A percentile compares a stretch with the other conserved stretches of the same genome.
phyloP scores from a whole-genome alignment of 2,797 vertebrate genomes.

The Vespertilio murinus region DNA sequence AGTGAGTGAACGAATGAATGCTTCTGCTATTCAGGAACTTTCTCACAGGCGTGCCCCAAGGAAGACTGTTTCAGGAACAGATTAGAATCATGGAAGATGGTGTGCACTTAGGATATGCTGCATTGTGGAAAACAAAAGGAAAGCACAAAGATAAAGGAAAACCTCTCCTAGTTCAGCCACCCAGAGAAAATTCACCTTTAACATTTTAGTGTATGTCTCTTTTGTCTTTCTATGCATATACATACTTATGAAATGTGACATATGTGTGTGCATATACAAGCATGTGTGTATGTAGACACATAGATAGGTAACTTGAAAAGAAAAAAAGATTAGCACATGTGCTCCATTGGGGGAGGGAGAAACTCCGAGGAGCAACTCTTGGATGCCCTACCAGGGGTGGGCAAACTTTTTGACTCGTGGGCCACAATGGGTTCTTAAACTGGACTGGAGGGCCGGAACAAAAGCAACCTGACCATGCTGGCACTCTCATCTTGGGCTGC shows the following conservation, averaged over 20 bases:
- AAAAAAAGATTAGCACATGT: not conserved
- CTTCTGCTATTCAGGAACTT: not conserved
- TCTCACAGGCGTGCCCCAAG: not conserved
- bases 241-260: not conserved
- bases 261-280: not conserved
- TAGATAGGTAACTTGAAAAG: not conserved
- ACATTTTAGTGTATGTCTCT: not conserved
- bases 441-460: too few species aligned
- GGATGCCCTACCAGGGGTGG: too few species aligned
- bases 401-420: too few species aligned
- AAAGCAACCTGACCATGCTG: too few species aligned
- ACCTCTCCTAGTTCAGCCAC: not conserved
- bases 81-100: not conserved
- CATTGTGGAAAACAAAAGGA: conserved; percentile 1
- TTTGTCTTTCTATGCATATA: not conserved
- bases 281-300: not conserved
- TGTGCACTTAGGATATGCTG: not conserved
- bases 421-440: too few species aligned
- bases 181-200: not conserved
- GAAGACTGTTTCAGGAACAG: not conserved
- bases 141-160: not conserved
- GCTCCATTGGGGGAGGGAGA: not conserved
- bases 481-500: too few species aligned
- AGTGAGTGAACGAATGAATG: not conserved
- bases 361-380: not conserved